phyloP scores from a whole-genome alignment of 2,113 vertebrate genomes.

The Arothron firmamentum region DNA sequence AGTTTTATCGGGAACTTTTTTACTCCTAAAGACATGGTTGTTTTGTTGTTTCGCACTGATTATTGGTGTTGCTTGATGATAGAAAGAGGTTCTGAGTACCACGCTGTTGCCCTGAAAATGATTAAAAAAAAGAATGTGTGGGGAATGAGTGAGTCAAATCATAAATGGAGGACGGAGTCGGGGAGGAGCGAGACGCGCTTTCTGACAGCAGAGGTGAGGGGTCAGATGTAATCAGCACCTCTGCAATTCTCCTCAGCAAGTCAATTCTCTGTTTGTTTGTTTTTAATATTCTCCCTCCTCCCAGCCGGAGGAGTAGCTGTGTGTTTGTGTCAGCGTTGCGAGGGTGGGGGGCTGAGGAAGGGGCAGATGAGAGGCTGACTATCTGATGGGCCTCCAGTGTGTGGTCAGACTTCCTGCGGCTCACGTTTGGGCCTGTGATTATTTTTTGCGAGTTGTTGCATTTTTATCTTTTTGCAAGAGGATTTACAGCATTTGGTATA shows the following conservation, averaged over 20 bases:
- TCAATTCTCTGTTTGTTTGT: constrained; percentile 79
- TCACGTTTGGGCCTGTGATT: constrained; percentile 40
- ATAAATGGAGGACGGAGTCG: constrained; percentile 31
- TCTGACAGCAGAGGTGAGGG: constrained; percentile 69
- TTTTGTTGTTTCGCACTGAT: no score
- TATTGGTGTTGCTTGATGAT: no score
- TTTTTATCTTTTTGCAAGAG: constrained; percentile 46
- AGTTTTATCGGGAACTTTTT: no score
- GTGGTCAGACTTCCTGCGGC: constrained; percentile 38
- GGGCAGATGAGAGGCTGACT: constrained; percentile 41
- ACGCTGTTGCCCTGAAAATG: no score
- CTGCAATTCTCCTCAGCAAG: constrained; percentile 72
- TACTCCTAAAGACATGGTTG: no score
- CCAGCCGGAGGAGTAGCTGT: constrained; percentile 20
- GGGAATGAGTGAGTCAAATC: constrained; percentile 12
- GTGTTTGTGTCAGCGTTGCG: constrained; percentile 31
- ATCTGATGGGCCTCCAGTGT: constrained; percentile 60
- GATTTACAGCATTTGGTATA: constrained; percentile 35
- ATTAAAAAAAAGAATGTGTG: background rate
- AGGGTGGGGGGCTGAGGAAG: background rate
- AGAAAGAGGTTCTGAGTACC: no score
- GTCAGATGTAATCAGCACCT: constrained; percentile 75
- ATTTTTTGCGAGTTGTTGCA: constrained; percentile 38
- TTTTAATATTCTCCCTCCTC: constrained; percentile 75
- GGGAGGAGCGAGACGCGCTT: constrained; percentile 32